Evolutionary conservation across 1,140 invertebrate genomes (phyloP), one percentile per base, ranked within the genome.

Genomic region (Stenopsyche tienmushanensis): DNA sequence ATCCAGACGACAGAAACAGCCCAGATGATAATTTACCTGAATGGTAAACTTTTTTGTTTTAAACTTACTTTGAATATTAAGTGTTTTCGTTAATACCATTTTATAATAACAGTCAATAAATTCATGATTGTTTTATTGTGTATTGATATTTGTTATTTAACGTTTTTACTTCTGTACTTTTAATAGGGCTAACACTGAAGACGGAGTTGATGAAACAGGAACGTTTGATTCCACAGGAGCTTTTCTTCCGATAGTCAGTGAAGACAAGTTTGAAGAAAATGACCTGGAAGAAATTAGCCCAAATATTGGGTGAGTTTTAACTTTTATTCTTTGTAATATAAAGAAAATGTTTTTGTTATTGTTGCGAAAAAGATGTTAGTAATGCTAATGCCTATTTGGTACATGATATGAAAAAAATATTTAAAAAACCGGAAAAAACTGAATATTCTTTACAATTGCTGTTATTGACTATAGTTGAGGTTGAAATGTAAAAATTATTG

Each of bases 181-280:
- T n/a, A n/a, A n/a, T 9, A 60, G 57, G 57, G 57, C 57, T n/a
- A 60, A 60, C 41, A 2, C 44, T 15, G 57, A 60, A 20, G 42
- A 47, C 9, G 17, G 10, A 8, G 3, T 49, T 15, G 42, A 60
- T 17, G 57, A 60, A 25, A 60, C 57, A 1, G 57, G 57, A 10
- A 60, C 57, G 1, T 60, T 60, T 49, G 57, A 60, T 60, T 15
- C 57, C 7, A 20, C 57, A 7, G 57, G 57, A 1, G 57, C 57
- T 15, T 60, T 60, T 47, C 13, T 47, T 1, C 24, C 57, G 9
- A 60, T 60, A 3, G 1, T 45, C 8, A 24, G 23, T 42, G n/a
- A 57, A n/a, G 18, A 41, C 3, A 57, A 23, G 15, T 1, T 25
- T 54, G 52, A 54, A 54, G 52, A 54, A 34, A 54, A 34, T 15